Base-by-base conservation (phyloP, 2,797 vertebrate species). In the Aplochiton taeniatus region DNA sequence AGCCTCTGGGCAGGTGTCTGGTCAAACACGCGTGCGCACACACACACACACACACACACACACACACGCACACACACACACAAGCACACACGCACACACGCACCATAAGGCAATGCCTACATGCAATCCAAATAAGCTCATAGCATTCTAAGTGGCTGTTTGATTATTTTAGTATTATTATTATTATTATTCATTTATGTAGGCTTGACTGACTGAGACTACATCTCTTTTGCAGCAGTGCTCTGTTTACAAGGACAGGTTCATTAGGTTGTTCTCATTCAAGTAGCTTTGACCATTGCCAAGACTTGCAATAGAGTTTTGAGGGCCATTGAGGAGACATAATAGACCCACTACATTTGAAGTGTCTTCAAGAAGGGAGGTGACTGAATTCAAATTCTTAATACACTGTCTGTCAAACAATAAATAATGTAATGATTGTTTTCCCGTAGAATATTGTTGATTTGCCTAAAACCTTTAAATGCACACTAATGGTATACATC, bases 1-100 rank as follows among this genome's bases (percentile, higher is more conserved):
- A 73, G 88, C 86, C 86, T 75, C 79, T 84, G 82, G 89, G 86
- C 88, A 91, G 90, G 89, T 91, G 89, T 87, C 87, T 86, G 81
- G 75, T 72, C 85, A 90, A 60, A 65, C 45, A 66, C 59, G 65
- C 61, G 73, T 12, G 14, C 58, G 20, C 57, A 16, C 14, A 54
- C 67, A 47, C n/a, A 16, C 45, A 48, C 63, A 31, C 63, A 54
- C 13, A 18, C 59, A 49, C 61, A 41, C 54, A 58, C 14, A 49
- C 45, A 47, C 19, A 11, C 52, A 8, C 53, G 5, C 52, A 48
- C 47, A 51, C 17, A 52, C 49, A 59, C 63, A 55, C 41, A 18
- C 50, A 54, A 17, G 46, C 31, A 61, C 20, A 41, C 47, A 50
- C 19, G 8, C 43, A 47, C 4, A 12, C 59, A 20, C 16, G 45